Conservation (phyloP, 1,140 invertebrate genomes). For the Hetaerina americana region DNA sequence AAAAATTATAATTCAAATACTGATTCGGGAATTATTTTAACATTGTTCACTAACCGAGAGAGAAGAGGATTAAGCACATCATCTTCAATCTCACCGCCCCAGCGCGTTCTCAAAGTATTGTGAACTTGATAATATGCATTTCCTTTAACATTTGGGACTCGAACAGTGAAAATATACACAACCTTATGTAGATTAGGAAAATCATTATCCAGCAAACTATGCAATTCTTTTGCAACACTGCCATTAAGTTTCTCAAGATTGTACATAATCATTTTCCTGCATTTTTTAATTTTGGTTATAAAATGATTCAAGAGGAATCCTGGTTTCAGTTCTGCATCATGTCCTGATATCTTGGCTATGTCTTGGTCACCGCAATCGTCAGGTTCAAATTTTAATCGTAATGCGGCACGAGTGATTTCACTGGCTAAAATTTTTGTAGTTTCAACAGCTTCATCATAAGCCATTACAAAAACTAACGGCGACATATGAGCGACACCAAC, state of each 20-base stretch:
- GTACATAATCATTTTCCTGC: background rate
- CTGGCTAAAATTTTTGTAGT: background rate
- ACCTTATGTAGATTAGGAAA: background rate
- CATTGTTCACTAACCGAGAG: background rate
- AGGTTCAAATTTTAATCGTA: background rate
- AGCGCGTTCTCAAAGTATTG: background rate
- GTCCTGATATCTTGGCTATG: background rate
- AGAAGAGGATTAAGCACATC: background rate
- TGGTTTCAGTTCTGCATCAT: background rate
- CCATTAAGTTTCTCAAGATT: background rate
- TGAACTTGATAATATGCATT: background rate
- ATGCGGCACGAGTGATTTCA: background rate
- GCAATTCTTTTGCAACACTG: background rate
- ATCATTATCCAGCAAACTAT: background rate
- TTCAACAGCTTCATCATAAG: background rate
- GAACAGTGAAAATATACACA: background rate
- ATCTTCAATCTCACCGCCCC: background rate
- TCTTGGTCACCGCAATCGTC: background rate
- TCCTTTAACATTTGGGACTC: no score
- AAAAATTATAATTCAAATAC: background rate
- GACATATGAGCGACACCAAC: no score
- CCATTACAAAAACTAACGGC: no score
- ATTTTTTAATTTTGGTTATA: background rate
- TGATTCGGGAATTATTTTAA: background rate
- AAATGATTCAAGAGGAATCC: background rate